phyloP scores from a whole-genome alignment of 2,113 vertebrate species.

The Psilopogon haemacephalus region DNA sequence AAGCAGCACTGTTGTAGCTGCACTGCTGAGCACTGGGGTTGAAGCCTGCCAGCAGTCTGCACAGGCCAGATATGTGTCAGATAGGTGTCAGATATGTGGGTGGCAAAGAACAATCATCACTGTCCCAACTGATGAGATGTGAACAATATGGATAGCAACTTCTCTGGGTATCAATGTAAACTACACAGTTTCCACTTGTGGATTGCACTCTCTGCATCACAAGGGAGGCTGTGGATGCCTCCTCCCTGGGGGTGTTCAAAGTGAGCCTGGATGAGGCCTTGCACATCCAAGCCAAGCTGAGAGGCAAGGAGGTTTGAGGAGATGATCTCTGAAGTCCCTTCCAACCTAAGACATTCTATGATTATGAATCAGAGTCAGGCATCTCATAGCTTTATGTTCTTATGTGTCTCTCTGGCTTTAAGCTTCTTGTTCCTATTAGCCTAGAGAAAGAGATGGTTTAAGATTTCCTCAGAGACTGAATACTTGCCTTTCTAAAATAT shows the following conservation, averaged over 20 bases:
- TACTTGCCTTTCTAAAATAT: background rate
- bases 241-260: too few species aligned
- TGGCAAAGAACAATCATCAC: background rate
- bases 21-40: background rate
- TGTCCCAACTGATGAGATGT: background rate
- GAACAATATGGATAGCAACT: rapidly evolving
- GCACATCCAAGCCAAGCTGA: too few species aligned
- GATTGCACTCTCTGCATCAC: too few species aligned
- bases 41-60: background rate
- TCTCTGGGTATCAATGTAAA: background rate
- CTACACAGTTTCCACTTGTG: background rate
- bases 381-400: background rate
- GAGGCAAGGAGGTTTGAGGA: too few species aligned
- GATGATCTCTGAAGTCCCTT: too few species aligned
- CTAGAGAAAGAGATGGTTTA: background rate
- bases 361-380: background rate
- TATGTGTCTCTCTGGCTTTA: background rate
- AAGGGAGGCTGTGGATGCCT: too few species aligned
- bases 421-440: background rate
- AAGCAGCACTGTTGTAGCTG: background rate
- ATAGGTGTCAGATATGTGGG: background rate
- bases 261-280: too few species aligned
- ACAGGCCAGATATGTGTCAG: background rate
- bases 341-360: too few species aligned
- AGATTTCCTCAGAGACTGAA: background rate